Conservation (phyloP, 2,888 invertebrate genomes). For the Deroplatys truncata region DNA sequence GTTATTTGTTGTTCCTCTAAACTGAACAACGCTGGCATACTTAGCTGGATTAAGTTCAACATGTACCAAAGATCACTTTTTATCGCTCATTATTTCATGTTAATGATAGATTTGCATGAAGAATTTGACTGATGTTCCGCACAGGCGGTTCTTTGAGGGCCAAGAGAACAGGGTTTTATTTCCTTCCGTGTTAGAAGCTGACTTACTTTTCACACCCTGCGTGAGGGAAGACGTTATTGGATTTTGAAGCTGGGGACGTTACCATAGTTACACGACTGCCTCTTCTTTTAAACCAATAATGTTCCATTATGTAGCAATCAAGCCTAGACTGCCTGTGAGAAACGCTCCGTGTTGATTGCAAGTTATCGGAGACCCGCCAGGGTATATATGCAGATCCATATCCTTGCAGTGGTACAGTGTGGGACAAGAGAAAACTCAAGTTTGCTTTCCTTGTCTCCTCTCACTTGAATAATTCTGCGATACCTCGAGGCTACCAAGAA, state of each 20-base stretch:
- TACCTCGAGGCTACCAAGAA: not conserved
- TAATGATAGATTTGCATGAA: too few species aligned
- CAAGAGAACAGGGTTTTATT: not conserved
- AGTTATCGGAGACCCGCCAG: not conserved
- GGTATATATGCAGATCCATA: not conserved
- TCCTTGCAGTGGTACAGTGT: not conserved
- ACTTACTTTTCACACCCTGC: slow-evolving; percentile 25
- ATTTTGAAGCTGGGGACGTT: slow-evolving; percentile 27
- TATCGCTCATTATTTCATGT: too few species aligned
- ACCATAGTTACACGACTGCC: slow-evolving; percentile 27
- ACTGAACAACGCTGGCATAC: too few species aligned
- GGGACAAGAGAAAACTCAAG: not conserved
- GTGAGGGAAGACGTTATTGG: slow-evolving; percentile 24
- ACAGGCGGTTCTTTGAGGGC: not conserved
- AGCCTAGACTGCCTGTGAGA: not conserved
- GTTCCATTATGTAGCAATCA: slow-evolving; percentile 33
- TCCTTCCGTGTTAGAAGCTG: not conserved
- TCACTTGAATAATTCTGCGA: slow-evolving; percentile 2
- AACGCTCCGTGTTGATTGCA: slow-evolving; percentile 8
- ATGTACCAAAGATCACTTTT: too few species aligned
- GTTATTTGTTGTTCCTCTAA: too few species aligned
- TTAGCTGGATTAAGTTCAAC: too few species aligned
- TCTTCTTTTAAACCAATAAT: slow-evolving; percentile 32
- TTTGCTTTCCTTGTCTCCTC: not conserved
- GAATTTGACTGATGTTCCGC: too few species aligned